phyloP scores from a whole-genome alignment of 2,113 vertebrate genomes.

The Reinhardtius hippoglossoides region DNA sequence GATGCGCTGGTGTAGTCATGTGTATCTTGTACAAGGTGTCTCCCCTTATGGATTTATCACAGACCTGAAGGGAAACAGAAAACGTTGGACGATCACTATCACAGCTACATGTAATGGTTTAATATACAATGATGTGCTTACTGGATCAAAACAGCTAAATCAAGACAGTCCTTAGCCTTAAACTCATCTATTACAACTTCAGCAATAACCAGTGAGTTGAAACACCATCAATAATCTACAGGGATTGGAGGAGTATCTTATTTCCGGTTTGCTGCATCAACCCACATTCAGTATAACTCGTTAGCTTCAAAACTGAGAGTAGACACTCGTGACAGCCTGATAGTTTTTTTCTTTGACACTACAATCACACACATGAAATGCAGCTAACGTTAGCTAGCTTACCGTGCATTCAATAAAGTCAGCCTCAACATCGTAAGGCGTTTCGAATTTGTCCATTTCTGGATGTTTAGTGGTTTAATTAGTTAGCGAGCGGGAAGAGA shows the following conservation, averaged over 20 bases:
- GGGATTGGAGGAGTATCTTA: too few species aligned
- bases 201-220: too few species aligned
- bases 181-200: not conserved
- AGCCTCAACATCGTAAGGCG: constrained; percentile 64
- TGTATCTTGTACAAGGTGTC: constrained; percentile 82
- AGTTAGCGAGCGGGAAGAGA: not conserved
- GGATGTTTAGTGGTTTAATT: not conserved
- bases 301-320: not conserved
- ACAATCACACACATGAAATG: not conserved
- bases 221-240: too few species aligned
- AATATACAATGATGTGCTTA: too few species aligned
- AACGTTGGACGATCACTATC: not conserved
- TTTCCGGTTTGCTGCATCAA: not conserved
- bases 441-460: constrained; percentile 67
- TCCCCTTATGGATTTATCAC: constrained; percentile 79
- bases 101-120: not conserved
- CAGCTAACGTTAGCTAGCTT: constrained; percentile 4
- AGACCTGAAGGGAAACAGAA: constrained; percentile 68
- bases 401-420: constrained; percentile 71
- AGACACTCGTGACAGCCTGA: too few species aligned
- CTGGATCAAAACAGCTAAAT: too few species aligned
- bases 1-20: constrained; percentile 77
- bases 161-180: not conserved
- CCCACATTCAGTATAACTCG: not conserved
- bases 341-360: too few species aligned